These are phyloP conservation scores for Lerista edwardsae DNA, from an alignment of 2,797 vertebrate species.

Conservation along the genomic window DNA sequence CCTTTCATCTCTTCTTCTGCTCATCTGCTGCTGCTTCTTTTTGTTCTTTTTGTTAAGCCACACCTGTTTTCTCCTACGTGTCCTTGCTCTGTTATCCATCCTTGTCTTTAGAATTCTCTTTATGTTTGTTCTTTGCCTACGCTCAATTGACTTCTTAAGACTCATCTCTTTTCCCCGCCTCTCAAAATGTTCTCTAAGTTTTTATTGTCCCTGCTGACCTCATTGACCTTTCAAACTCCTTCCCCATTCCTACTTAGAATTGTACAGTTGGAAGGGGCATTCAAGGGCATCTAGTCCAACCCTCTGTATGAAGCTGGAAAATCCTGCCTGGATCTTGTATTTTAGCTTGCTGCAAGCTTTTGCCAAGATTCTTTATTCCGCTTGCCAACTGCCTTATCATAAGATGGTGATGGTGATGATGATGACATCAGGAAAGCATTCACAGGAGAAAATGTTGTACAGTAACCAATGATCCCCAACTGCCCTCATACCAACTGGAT, in stretches of 20 bases:
- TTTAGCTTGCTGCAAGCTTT: not conserved
- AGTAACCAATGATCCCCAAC: not conserved
- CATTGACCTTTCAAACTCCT: not conserved
- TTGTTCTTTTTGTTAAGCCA: not conserved
- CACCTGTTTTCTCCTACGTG: too few species aligned
- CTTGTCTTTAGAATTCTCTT: slow-evolving; percentile 8
- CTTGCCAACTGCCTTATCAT: not conserved
- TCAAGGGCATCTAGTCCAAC: too few species aligned
- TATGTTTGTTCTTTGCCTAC: not conserved
- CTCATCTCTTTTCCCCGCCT: not conserved
- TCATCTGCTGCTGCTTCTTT: not conserved
- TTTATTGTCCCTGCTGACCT: not conserved
- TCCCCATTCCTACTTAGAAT: not conserved
- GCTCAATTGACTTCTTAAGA: not conserved
- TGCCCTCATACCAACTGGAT: not conserved
- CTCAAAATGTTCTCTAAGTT: not conserved
- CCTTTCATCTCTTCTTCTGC: not conserved
- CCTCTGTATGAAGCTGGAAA: too few species aligned
- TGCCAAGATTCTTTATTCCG: not conserved
- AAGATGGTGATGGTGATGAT: not conserved
- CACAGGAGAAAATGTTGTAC: not conserved
- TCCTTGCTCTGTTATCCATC: not conserved
- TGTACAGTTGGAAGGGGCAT: too few species aligned
- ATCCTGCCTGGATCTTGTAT: not conserved
- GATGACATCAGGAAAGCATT: not conserved